A percentile compares a stretch with the other conserved stretches of the same genome.
phyloP scores from a whole-genome alignment of 2,888 invertebrate genomes.

The Listrodromus nycthemerus region DNA sequence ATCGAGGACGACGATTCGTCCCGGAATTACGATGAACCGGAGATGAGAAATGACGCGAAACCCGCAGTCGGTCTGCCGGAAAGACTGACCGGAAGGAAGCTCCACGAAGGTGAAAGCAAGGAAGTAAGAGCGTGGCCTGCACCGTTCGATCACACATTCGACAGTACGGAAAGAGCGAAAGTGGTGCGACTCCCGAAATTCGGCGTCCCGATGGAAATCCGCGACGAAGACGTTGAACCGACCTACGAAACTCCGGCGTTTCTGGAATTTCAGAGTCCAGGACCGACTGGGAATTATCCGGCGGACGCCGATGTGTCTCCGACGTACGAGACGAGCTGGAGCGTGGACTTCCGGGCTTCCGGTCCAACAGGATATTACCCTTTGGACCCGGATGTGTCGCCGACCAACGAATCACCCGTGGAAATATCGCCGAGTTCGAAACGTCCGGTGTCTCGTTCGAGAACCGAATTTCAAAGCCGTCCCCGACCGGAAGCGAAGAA shows the following conservation, averaged over 20 bases:
- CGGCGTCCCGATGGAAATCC: slow-evolving; percentile 38
- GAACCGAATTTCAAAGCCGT: neutral
- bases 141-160: slow-evolving; percentile 78
- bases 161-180: slow-evolving; percentile 73
- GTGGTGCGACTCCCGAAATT: slow-evolving; percentile 12
- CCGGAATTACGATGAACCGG: slow-evolving; percentile 34
- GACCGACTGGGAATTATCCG: neutral
- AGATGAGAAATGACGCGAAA: slow-evolving; percentile 55
- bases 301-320: slow-evolving; percentile 1
- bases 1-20: slow-evolving; percentile 27
- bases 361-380: neutral
- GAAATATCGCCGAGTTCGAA: neutral
- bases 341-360: slow-evolving; percentile 11
- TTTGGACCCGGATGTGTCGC: slow-evolving; percentile 22
- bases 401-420: slow-evolving; percentile 31
- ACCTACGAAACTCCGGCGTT: slow-evolving; percentile 38
- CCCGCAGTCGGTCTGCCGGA: slow-evolving; percentile 67
- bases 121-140: slow-evolving; percentile 77
- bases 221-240: slow-evolving; percentile 36
- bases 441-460: neutral
- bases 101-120: slow-evolving; percentile 75
- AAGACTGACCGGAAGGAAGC: slow-evolving; percentile 67
- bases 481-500: neutral
- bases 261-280: slow-evolving; percentile 18
- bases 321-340: slow-evolving; percentile 36